Percentiles rank a stretch among this genome's conserved stretches.
These are phyloP conservation scores for Drosophila ustulata DNA, from an alignment of 2,888 invertebrate genomes.

Conservation along the genomic window DNA sequence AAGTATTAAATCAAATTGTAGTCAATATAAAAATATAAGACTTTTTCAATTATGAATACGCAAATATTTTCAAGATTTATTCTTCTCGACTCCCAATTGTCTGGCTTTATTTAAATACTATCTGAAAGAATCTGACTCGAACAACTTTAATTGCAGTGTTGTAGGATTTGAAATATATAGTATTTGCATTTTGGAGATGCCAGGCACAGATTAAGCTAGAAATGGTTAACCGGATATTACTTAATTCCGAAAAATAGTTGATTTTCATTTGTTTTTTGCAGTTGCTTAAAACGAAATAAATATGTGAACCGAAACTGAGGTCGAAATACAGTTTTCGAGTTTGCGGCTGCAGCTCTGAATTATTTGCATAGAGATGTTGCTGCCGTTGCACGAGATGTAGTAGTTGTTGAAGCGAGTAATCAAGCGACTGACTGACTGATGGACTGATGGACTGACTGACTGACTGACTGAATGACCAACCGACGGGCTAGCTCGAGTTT, in stretches of 20 bases:
- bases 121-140: no score
- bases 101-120: no score
- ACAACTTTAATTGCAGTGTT: neutral
- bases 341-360: conserved; percentile 32
- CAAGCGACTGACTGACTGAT: conserved; percentile 27
- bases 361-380: conserved; percentile 51
- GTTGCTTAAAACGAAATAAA: conserved; percentile 13
- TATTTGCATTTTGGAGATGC: neutral
- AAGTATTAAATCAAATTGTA: no score
- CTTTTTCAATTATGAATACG: no score
- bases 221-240: conserved; percentile 38
- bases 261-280: conserved; percentile 27
- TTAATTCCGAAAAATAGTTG: conserved; percentile 32
- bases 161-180: neutral
- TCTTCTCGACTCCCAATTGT: no score
- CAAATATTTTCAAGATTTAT: no score
- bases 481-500: conserved; percentile 29
- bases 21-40: no score
- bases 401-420: conserved; percentile 35
- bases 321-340: conserved; percentile 6
- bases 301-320: conserved; percentile 15
- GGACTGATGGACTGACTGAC: conserved; percentile 22
- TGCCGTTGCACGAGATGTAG: conserved; percentile 20
- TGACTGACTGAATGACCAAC: conserved; percentile 9
- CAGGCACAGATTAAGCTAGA: conserved; percentile 19